A percentile compares a stretch with the other conserved stretches of the same genome.
Evolutionary conservation across 2,113 vertebrate species (phyloP).

Genomic region (Eulemur rufifrons): DNA sequence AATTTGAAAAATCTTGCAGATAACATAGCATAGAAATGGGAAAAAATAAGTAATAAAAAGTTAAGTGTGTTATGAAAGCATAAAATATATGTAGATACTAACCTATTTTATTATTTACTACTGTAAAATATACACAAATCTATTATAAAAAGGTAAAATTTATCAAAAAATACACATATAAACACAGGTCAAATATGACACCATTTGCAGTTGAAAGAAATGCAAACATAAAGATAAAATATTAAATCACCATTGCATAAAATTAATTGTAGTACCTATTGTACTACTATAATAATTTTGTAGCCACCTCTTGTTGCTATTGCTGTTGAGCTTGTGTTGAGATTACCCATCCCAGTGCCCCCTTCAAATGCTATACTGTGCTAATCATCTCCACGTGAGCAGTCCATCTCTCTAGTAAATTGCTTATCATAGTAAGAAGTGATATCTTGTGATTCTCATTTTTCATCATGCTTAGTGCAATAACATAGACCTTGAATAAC

Average conservation of each 20-base stretch:
- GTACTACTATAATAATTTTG: neutral
- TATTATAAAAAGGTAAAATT: neutral
- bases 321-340: neutral
- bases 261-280: neutral
- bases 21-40: neutral
- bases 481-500: neutral
- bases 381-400: neutral
- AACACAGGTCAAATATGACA: neutral
- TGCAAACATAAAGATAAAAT: neutral
- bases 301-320: neutral
- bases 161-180: neutral
- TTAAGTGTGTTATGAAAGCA: neutral
- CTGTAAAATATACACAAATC: neutral
- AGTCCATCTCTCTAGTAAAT: neutral
- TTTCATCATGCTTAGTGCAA: neutral
- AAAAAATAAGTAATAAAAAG: neutral
- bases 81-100: neutral
- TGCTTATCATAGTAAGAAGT: neutral
- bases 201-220: neutral
- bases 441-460: neutral
- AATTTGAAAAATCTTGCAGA: neutral
- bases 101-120: neutral
- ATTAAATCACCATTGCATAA: neutral
- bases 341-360: neutral
- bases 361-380: neutral